Evolutionary conservation across 2,113 vertebrate species (phyloP).

Genomic region (Paradoxurus hermaphroditus): DNA sequence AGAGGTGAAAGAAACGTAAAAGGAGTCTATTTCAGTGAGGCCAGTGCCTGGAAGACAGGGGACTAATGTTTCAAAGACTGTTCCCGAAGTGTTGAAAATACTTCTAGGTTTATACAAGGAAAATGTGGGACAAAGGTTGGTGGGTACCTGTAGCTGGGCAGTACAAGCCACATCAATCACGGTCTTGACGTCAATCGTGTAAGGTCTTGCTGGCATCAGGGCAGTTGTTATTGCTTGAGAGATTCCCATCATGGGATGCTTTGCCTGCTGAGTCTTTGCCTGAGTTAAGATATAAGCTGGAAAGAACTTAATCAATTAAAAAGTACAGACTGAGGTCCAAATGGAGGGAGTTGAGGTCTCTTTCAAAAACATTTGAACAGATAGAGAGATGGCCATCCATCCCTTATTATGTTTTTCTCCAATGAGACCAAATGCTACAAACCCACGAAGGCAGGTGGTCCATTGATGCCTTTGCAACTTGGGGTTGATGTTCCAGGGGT

Average conservation of each 20-base stretch:
- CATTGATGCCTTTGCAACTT: not conserved
- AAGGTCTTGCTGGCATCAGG: not conserved
- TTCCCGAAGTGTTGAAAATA: not conserved
- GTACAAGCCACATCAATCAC: not conserved
- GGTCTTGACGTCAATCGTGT: not conserved
- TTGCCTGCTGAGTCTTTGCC: not conserved
- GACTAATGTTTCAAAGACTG: not conserved
- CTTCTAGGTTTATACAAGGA: not conserved
- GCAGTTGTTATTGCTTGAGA: not conserved
- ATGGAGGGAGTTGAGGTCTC: not conserved
- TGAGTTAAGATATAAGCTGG: not conserved
- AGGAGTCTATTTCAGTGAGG: not conserved
- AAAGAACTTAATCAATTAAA: not conserved
- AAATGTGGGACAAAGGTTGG: not conserved
- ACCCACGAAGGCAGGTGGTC: not conserved
- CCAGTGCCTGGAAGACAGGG: not conserved
- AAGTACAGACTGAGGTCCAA: not conserved
- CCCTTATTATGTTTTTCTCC: not conserved
- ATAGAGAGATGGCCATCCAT: not conserved
- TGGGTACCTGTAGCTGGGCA: not conserved
- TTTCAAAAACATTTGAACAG: not conserved
- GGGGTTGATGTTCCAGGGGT: not conserved
- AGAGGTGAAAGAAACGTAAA: not conserved
- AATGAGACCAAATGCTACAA: not conserved
- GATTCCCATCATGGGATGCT: not conserved